These are phyloP conservation scores for Eristalis pertinax DNA, from an alignment of 2,888 invertebrate species.

Conservation along the genomic window DNA sequence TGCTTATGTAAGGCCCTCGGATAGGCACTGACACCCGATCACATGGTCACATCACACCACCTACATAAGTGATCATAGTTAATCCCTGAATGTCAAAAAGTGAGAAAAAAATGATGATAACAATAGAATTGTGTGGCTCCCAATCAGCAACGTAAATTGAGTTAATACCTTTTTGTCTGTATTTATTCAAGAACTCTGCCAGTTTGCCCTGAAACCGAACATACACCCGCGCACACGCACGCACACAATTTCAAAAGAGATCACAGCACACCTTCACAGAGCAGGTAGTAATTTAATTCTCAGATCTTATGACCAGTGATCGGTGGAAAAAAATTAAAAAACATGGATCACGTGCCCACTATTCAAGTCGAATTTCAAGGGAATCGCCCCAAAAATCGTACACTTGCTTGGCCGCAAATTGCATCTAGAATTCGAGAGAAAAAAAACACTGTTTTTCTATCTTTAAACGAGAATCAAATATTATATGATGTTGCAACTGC, in stretches of 20 bases:
- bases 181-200: conserved; percentile 39
- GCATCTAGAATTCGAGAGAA: background rate
- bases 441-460: conserved; percentile 28
- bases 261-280: conserved; percentile 49
- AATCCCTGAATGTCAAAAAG: conserved; percentile 35
- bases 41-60: conserved; percentile 18
- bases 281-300: conserved; percentile 40
- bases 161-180: background rate
- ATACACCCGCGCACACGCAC: background rate
- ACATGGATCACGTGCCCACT: conserved; percentile 53
- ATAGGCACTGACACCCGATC: conserved; percentile 18
- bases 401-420: too few species aligned
- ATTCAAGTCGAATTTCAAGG: conserved; percentile 6
- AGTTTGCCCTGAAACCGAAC: conserved; percentile 43
- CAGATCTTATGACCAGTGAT: conserved; percentile 55
- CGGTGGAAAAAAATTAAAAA: conserved; percentile 10
- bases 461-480: conserved; percentile 3
- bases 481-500: conserved; percentile 8
- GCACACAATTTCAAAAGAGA: conserved; percentile 9
- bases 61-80: conserved; percentile 44
- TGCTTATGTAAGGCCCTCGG: background rate
- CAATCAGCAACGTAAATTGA: background rate
- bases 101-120: background rate
- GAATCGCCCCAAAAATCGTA: background rate
- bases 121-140: conserved; percentile 7